Base-by-base conservation (phyloP, 2,113 vertebrate species). In the Otus sunia region DNA sequence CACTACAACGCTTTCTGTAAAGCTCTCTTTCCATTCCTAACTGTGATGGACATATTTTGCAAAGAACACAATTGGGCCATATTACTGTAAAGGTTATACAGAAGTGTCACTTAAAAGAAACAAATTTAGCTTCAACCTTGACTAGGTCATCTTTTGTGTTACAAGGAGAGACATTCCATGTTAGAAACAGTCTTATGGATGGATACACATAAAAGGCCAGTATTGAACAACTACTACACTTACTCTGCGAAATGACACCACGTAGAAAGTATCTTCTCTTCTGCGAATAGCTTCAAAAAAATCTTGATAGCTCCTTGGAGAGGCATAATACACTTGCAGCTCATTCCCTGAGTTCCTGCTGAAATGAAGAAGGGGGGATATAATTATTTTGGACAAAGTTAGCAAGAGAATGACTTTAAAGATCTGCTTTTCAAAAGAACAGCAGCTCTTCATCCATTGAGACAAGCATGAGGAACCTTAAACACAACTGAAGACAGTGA, bases 181-280 rank as follows among this genome's bases (percentile, higher is more conserved):
- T 39, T 21, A 60, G 67, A 60, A 83, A 59, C 23, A 72, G 32
- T 6, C 34, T 36, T 26, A 62, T 1, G 8, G 23, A 62, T 19
- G 8, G 26, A 62, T 19, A 45, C 11, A 43, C 4, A 34, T 3
- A 32, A 45, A 18, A 88, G 19, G n/a, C 9, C 50, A 85, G 50
- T 7, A 50, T 1, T 47, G 58, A 92, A 50, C 20, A 86, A 41
- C 11, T 55, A n/a, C n/a, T 27, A 8, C 41, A 98, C 99, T 99
- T 95, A 99, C 99, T 98, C 99, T 98, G 82, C 99, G 98, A 97
- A 99, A 99, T 21, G 99, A 99, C 85, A 99, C 99, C 11, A 99
- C 98, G 9, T 99, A 99, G 97, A 99, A 99, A 0, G 99, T 99
- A 96, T 99, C 99, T 14, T 98, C 99, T 53, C 98, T 98, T 43